Conservation (phyloP, 2,888 invertebrate genomes). For the Drosophila acutilabella region DNA sequence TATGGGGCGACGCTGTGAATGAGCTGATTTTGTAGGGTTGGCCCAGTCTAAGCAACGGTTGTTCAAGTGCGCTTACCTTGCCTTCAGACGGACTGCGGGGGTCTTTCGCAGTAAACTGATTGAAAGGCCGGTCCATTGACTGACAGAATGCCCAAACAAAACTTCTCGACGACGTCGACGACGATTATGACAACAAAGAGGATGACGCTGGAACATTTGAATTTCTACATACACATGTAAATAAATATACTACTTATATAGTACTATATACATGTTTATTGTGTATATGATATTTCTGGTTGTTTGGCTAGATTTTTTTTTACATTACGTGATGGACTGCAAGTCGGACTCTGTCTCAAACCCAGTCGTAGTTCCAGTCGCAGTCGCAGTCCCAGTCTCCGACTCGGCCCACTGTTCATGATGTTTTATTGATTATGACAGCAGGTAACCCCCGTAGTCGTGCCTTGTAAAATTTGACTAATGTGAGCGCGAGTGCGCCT, state of each 20-base stretch:
- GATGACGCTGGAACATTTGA: conserved; percentile 36
- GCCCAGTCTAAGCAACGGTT: conserved; percentile 24
- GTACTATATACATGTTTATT: not conserved
- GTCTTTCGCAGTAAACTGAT: conserved; percentile 43
- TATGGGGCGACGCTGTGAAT: conserved; percentile 30
- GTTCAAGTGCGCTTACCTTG: conserved; percentile 42
- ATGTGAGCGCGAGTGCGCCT: conserved; percentile 71
- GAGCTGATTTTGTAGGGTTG: conserved; percentile 28
- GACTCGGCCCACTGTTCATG: conserved; percentile 68
- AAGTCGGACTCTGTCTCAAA: conserved; percentile 8
- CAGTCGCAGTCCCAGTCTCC: conserved; percentile 5
- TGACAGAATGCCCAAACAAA: conserved; percentile 66
- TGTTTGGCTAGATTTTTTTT: conserved; percentile 53
- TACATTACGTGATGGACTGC: conserved; percentile 71
- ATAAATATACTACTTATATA: conserved; percentile 14
- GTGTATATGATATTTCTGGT: conserved; percentile 13
- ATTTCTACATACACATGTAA: conserved; percentile 21
- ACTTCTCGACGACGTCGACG: conserved; percentile 50
- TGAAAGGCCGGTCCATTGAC: conserved; percentile 52
- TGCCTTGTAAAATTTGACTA: conserved; percentile 74
- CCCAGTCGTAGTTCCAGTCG: not conserved
- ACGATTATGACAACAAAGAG: conserved; percentile 32
- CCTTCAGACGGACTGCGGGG: conserved; percentile 41
- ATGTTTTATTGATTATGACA: conserved; percentile 75
- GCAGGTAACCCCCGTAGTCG: conserved; percentile 51